Evolutionary conservation across 2,797 vertebrate species (phyloP).

Genomic region (Mus spretus): DNA sequence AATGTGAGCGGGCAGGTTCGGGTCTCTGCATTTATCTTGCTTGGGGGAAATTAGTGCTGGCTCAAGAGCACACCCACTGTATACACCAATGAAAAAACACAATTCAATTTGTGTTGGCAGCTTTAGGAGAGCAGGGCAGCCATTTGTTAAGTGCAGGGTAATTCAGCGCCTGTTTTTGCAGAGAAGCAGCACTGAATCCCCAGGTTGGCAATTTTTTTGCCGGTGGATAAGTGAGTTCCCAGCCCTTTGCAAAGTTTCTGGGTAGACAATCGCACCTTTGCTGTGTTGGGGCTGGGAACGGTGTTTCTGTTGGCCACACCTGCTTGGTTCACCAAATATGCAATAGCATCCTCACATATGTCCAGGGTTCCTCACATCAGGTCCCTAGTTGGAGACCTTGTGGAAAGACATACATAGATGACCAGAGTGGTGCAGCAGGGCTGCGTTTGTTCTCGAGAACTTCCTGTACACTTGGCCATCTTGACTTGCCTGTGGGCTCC

Average conservation of each 20-base stretch:
- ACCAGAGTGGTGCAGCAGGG: too few relatives aligned
- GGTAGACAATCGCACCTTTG: constrained; percentile 38
- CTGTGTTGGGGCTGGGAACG: not conserved
- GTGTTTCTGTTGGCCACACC: not conserved
- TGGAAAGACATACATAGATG: not conserved
- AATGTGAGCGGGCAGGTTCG: constrained; percentile 82
- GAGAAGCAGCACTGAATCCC: constrained; percentile 74
- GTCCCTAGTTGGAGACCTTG: fast-evolving
- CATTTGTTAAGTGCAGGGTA: constrained; percentile 83
- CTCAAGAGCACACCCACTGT: constrained; percentile 79
- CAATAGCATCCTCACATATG: not conserved
- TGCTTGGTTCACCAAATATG: not conserved
- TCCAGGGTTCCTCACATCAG: not conserved
- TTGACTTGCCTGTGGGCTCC: not conserved
- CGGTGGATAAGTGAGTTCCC: constrained; percentile 80
- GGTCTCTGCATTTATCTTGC: constrained; percentile 86
- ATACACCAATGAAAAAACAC: constrained; percentile 82
- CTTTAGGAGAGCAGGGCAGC: constrained; percentile 81
- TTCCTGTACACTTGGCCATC: not conserved
- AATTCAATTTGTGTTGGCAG: constrained; percentile 85
- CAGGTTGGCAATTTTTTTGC: constrained; percentile 78
- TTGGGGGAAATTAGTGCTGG: constrained; percentile 85
- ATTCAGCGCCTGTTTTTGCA: constrained; percentile 78
- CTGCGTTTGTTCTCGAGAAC: not conserved
- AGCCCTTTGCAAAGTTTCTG: constrained; percentile 74